A percentile compares a stretch with the other conserved stretches of the same genome.
These are phyloP conservation scores for Congeria kusceri DNA, from an alignment of 2,888 invertebrate genomes.

Conservation along the genomic window DNA sequence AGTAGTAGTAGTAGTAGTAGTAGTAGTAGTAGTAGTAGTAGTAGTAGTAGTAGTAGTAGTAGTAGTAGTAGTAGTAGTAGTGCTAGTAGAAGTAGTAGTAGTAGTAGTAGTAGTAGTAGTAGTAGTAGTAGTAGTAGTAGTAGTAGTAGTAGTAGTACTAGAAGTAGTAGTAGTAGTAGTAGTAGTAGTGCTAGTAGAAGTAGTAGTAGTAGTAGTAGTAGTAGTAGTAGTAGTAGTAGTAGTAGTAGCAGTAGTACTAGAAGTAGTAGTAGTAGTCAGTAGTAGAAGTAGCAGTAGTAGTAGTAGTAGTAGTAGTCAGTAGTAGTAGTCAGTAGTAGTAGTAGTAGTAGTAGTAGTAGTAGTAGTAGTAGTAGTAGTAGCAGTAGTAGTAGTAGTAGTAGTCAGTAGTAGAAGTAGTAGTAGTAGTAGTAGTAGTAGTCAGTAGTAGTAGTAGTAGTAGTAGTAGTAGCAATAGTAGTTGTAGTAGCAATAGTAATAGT, in stretches of 20 bases:
- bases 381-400: slow-evolving; percentile 35
- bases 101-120: slow-evolving; percentile 31
- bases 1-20: slow-evolving; percentile 34
- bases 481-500: too few species aligned
- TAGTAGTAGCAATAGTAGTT: too few species aligned
- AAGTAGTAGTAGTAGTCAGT: slow-evolving; percentile 42
- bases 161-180: slow-evolving; percentile 7
- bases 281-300: slow-evolving; percentile 38
- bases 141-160: slow-evolving; percentile 29
- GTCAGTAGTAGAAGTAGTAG: too few species aligned
- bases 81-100: slow-evolving; percentile 34
- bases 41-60: slow-evolving; percentile 34
- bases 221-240: slow-evolving; percentile 32
- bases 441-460: too few species aligned
- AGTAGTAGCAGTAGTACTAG: slow-evolving; percentile 32
- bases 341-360: slow-evolving; percentile 39
- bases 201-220: slow-evolving; percentile 14
- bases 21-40: slow-evolving; percentile 42
- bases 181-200: slow-evolving; percentile 27
- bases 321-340: slow-evolving; percentile 33
- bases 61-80: slow-evolving; percentile 40
- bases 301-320: too few species aligned
- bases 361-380: slow-evolving; percentile 32
- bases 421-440: too few species aligned
- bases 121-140: slow-evolving; percentile 37